A percentile compares a stretch with the other conserved stretches of the same genome.
Evolutionary conservation across 2,113 vertebrate genomes (phyloP).

Genomic region (Bubo scandiacus): DNA sequence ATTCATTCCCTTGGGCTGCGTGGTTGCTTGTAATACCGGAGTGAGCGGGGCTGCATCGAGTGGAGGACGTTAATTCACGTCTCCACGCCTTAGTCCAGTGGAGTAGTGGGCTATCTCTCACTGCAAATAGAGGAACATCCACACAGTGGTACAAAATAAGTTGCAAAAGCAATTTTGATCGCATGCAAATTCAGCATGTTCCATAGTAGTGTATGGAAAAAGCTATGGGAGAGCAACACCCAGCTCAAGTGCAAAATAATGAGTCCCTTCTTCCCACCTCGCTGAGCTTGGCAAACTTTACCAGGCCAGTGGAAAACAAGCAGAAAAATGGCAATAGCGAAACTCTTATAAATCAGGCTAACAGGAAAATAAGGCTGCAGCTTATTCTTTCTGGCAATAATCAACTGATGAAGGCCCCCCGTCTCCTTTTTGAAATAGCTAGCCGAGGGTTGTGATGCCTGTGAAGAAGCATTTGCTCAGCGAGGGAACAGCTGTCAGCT

Average conservation of each 20-base stretch:
- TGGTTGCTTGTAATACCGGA: accelerated
- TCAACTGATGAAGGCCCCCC: conserved; percentile 1
- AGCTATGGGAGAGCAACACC: background rate
- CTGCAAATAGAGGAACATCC: background rate
- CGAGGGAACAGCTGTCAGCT: conserved; percentile 51
- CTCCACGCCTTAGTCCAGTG: background rate
- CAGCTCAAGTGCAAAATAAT: background rate
- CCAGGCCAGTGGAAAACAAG: background rate
- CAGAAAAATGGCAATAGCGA: background rate
- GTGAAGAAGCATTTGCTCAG: conserved; percentile 34
- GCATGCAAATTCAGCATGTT: background rate
- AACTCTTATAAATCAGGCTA: background rate
- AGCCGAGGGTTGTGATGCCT: background rate
- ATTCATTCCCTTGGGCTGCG: background rate
- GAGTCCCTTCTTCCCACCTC: background rate
- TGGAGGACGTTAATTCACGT: background rate
- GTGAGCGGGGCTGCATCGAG: background rate
- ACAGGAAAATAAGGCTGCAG: background rate
- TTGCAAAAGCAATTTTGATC: background rate
- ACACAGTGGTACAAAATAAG: background rate
- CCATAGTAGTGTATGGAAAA: background rate
- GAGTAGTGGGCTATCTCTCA: background rate
- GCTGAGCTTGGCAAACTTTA: background rate
- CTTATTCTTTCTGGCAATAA: conserved; percentile 29
- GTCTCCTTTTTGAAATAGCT: background rate